phyloP scores from a whole-genome alignment of 1,140 invertebrate species.

The Saccostrea glomerata region DNA sequence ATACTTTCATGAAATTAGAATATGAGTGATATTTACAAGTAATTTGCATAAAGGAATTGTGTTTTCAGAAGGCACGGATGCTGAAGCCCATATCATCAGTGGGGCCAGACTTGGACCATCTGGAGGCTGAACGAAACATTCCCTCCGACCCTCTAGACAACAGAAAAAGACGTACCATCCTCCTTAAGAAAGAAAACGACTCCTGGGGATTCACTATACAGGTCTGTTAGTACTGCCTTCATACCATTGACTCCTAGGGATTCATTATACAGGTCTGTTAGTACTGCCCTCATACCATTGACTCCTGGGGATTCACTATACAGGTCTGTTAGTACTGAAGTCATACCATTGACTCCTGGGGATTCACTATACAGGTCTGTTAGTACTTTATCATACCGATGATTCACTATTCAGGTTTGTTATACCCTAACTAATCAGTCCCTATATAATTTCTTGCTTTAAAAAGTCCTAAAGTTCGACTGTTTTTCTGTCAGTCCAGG shows the following conservation, averaged over 20 bases:
- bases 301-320: conserved; percentile 94
- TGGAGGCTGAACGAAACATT: conserved; percentile 89
- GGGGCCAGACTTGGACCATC: conserved; percentile 83
- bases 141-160: conserved; percentile 90
- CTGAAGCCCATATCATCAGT: conserved; percentile 52
- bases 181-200: conserved; percentile 92
- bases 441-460: too few species aligned
- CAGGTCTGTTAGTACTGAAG: conserved; percentile 80
- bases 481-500: too few species aligned
- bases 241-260: conserved; percentile 86
- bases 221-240: conserved; percentile 76
- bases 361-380: conserved; percentile 90
- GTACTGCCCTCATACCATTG: conserved; percentile 67
- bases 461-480: too few species aligned
- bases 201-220: conserved; percentile 95
- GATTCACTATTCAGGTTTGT: too few species aligned
- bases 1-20: too few species aligned
- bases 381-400: too few species aligned
- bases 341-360: conserved; percentile 84
- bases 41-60: neutral
- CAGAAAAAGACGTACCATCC: conserved; percentile 90
- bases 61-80: conserved; percentile 28
- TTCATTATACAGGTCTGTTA: conserved; percentile 89
- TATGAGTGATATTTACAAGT: too few species aligned
- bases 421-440: too few species aligned